Percentiles rank a stretch among this genome's conserved stretches.
phyloP scores from a whole-genome alignment of 2,888 invertebrate genomes.

The Idaea straminata region DNA sequence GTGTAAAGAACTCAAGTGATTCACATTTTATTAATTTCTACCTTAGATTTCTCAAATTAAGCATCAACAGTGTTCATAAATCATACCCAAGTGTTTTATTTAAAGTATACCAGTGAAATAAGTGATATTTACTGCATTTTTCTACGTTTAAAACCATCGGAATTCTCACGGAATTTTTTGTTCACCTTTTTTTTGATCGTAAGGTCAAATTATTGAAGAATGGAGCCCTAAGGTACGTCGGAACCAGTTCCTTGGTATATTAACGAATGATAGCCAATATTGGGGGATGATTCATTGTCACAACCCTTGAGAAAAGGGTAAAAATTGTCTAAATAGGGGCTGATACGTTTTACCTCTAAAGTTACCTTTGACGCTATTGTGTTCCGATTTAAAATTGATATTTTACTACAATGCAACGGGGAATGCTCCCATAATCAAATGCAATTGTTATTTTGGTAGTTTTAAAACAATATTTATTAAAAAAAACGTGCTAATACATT shows the following conservation, averaged over 20 bases:
- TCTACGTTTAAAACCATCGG: not conserved
- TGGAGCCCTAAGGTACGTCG: slow-evolving; percentile 8
- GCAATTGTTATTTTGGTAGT: not conserved
- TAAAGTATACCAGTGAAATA: not conserved
- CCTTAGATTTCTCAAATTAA: not conserved
- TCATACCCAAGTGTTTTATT: not conserved
- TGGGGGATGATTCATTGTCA: slow-evolving; percentile 1
- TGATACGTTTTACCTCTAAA: not conserved
- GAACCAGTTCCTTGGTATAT: slow-evolving; percentile 12
- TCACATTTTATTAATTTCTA: slow-evolving; percentile 1
- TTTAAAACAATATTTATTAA: slow-evolving; percentile 3
- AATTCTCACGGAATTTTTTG: not conserved
- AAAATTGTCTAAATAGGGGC: not conserved
- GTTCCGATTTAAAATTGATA: not conserved
- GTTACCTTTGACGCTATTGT: not conserved
- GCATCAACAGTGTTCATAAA: not conserved
- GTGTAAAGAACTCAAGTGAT: not conserved
- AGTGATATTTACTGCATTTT: slow-evolving; percentile 1
- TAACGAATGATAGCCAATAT: slow-evolving; percentile 4
- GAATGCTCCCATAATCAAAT: not conserved
- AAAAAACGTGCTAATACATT: slow-evolving; percentile 7
- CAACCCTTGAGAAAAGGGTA: slow-evolving; percentile 3
- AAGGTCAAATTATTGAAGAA: slow-evolving; percentile 2
- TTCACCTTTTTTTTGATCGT: not conserved
- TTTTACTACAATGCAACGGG: not conserved